These are phyloP conservation scores for Poecilobothrus nobilitatus DNA, from an alignment of 2,888 invertebrate genomes.

Conservation along the genomic window DNA sequence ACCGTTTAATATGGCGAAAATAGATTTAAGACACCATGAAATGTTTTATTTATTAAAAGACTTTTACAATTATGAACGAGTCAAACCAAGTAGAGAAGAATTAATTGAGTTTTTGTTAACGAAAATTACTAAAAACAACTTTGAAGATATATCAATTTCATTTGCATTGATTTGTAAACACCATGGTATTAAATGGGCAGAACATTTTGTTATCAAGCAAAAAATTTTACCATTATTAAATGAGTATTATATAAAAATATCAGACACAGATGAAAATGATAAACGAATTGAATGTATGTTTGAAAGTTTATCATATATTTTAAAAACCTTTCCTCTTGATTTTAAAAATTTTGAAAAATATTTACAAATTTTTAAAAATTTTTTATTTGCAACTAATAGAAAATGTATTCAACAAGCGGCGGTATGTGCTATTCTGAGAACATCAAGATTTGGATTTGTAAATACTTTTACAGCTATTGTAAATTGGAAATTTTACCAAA, in stretches of 20 bases:
- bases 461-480: constrained; percentile 30
- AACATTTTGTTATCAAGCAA: constrained; percentile 26
- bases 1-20: constrained; percentile 31
- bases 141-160: constrained; percentile 32
- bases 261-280: constrained; percentile 28
- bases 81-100: constrained; percentile 30
- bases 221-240: constrained; percentile 33
- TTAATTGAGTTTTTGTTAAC: constrained; percentile 33
- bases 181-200: constrained; percentile 21
- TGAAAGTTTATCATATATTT: constrained; percentile 33
- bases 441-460: constrained; percentile 33
- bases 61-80: constrained; percentile 35
- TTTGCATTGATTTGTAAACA: constrained; percentile 37
- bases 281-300: constrained; percentile 30
- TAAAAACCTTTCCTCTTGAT: constrained; percentile 32
- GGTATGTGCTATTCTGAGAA: constrained; percentile 34
- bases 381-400: constrained; percentile 31
- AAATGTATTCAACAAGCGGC: constrained; percentile 36
- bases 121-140: constrained; percentile 33
- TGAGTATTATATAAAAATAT: constrained; percentile 30
- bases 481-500: constrained; percentile 33
- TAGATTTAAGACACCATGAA: constrained; percentile 27
- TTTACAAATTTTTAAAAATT: constrained; percentile 29
- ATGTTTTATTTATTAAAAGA: constrained; percentile 34
- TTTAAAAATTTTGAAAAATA: constrained; percentile 28